Base-by-base conservation (phyloP, 23 tunicate species). In the Clavelina lepadiformis region DNA sequence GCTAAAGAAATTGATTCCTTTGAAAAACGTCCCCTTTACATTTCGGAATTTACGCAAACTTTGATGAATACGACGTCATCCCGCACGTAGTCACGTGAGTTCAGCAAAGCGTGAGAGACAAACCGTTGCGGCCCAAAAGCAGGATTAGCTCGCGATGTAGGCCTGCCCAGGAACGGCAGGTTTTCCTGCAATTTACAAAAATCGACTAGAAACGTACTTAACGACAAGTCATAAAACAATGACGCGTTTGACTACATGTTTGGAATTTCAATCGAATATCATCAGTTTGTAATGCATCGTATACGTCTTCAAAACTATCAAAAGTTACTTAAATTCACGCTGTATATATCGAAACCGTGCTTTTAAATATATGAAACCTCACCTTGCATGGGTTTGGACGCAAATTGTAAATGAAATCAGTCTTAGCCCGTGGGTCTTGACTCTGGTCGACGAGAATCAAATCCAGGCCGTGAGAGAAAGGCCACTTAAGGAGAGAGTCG, bases 301-400 rank as follows among this genome's bases (percentile, higher is more conserved):
- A n/a, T n/a, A n/a, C n/a, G n/a, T n/a, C n/a, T n/a, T n/a, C n/a
- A n/a, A n/a, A n/a, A n/a, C n/a, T n/a, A n/a, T n/a, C n/a, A n/a
- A n/a, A n/a, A n/a, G n/a, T n/a, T n/a, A n/a, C n/a, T n/a, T n/a
- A n/a, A n/a, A n/a, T n/a, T n/a, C n/a, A n/a, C n/a, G n/a, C n/a
- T n/a, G n/a, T n/a, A n/a, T n/a, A n/a, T n/a, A n/a, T n/a, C n/a
- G n/a, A n/a, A n/a, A n/a, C n/a, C n/a, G n/a, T n/a, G n/a, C n/a
- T n/a, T n/a, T n/a, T n/a, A n/a, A n/a, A n/a, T n/a, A n/a, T n/a
- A n/a, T n/a, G n/a, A n/a, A n/a, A n/a, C n/a, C 67, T 18, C 59
- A 82, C 91, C 64, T 82, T 82, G 76, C 91, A 82, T 7, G 91
- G 73, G 46, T 82, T 82, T 3, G 81, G 81, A 28, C 71, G 35